Percentiles rank a stretch among this genome's conserved stretches.
These are phyloP conservation scores for Gyrodactylus bullatarudis DNA, from an alignment of 1,140 invertebrate species.

Conservation along the genomic window DNA sequence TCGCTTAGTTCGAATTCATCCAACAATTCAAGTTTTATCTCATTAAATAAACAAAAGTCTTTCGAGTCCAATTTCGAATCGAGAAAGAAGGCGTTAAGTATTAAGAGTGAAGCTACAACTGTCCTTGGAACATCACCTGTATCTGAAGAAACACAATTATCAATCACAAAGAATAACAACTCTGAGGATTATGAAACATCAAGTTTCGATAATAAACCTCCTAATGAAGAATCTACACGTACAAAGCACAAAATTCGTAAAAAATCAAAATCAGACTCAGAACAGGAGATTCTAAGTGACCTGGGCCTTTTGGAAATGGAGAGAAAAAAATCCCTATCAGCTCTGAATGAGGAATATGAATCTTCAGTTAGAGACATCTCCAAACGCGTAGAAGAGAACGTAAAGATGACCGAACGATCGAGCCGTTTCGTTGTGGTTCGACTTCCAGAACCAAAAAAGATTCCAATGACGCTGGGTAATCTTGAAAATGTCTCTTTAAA, in stretches of 20 bases:
- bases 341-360: too few relatives aligned
- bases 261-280: background rate
- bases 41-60: background rate
- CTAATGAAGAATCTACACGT: background rate
- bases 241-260: too few relatives aligned
- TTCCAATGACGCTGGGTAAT: background rate
- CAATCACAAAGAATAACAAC: background rate
- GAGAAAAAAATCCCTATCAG: too few relatives aligned
- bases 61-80: too few relatives aligned
- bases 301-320: too few relatives aligned
- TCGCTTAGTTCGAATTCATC: background rate
- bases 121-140: too few relatives aligned
- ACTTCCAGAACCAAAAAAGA: background rate
- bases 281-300: background rate
- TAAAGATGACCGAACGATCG: too few relatives aligned
- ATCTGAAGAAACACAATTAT: too few relatives aligned
- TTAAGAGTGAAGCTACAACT: too few relatives aligned
- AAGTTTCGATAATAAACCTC: background rate
- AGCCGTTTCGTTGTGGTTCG: background rate
- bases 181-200: background rate
- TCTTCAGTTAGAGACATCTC: too few relatives aligned
- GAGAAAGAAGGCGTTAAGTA: too few relatives aligned
- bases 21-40: background rate
- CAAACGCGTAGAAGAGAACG: too few relatives aligned
- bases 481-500: background rate